Evolutionary conservation across 2,888 invertebrate species (phyloP).

Genomic region (Pemphredon lugubris): DNA sequence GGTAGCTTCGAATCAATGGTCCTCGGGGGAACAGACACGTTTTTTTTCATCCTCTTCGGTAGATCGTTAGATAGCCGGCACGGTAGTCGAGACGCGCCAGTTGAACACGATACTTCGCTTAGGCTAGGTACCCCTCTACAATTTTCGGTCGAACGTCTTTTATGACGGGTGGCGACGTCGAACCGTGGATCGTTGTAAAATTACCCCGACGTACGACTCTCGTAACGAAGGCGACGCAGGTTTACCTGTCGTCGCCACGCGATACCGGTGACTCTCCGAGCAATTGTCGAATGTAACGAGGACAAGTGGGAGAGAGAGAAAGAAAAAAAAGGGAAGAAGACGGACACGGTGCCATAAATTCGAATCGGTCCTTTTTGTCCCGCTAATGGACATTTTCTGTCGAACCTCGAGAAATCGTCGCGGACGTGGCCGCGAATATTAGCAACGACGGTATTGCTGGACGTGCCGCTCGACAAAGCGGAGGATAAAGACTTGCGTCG

Average conservation of each 20-base stretch:
- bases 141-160: constrained; percentile 33
- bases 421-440: constrained; percentile 46
- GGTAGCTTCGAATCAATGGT: background rate
- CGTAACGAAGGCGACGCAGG: constrained; percentile 29
- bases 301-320: constrained; percentile 4
- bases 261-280: constrained; percentile 37
- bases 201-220: constrained; percentile 41
- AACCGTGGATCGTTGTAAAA: constrained; percentile 36
- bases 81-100: constrained; percentile 19
- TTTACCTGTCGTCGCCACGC: constrained; percentile 53
- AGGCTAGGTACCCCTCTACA: constrained; percentile 28
- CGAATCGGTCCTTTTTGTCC: constrained; percentile 20
- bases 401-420: constrained; percentile 58
- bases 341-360: constrained; percentile 52
- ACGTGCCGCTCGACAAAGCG: constrained; percentile 43
- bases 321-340: constrained; percentile 24
- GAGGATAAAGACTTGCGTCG: constrained; percentile 27
- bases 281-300: constrained; percentile 45
- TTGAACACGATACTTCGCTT: constrained; percentile 65
- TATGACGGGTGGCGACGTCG: constrained; percentile 45
- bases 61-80: constrained; percentile 24
- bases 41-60: background rate
- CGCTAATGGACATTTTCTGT: constrained; percentile 73
- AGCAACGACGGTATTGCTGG: constrained; percentile 28
- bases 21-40: background rate